Base-by-base conservation (phyloP, 2,113 vertebrate species). In the Xenopus laevis region DNA sequence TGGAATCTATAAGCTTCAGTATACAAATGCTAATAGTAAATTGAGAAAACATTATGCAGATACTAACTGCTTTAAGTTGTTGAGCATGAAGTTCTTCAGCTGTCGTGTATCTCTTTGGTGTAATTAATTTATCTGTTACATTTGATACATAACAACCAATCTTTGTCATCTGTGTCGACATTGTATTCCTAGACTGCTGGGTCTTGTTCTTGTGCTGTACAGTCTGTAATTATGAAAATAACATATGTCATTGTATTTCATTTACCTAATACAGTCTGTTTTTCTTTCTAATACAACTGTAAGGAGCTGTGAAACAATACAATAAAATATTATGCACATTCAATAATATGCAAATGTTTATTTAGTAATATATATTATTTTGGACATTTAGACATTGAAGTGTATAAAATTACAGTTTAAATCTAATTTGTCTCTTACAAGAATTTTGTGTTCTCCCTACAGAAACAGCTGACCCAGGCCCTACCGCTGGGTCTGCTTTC, bases 81-180 rank as follows among this genome's bases (percentile, higher is more conserved):
- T 9, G 70, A 74, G 83, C 81, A 33, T 94, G 92, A 58, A 88
- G 88, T 80, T 95, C 85, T 0, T 85, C 90, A 0, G 95, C 95
- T 62, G 94, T 90, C 62, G 93, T 16, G 80, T 98, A 98, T 11
- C 10, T 73, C 52, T 91, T 84, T 69, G 53, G 53, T 55, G 16
- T 55, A n/a, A 96, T 4, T 67, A 97, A 73, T 81, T 83, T 94
- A 86, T 98, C 95, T 12, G 83, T 86, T 53, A 79, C 40, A 61
- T 90, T 93, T 83, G 95, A 93, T 20, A 98, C 81, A 81, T 94
- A 95, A 66, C 94, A 91, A 82, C 94, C 93, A 71, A 89, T 87
- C 77, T 90, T 92, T 67, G 90, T 93, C 93, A 96, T 98, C 88
- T 99, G 97, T 63, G 95, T 97, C 3, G 91, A 92, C 60, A 84